Evolutionary conservation across 2,113 vertebrate species (phyloP), one percentile per base, ranked within the genome.

Genomic region (Protobothrops flavoviridis): DNA sequence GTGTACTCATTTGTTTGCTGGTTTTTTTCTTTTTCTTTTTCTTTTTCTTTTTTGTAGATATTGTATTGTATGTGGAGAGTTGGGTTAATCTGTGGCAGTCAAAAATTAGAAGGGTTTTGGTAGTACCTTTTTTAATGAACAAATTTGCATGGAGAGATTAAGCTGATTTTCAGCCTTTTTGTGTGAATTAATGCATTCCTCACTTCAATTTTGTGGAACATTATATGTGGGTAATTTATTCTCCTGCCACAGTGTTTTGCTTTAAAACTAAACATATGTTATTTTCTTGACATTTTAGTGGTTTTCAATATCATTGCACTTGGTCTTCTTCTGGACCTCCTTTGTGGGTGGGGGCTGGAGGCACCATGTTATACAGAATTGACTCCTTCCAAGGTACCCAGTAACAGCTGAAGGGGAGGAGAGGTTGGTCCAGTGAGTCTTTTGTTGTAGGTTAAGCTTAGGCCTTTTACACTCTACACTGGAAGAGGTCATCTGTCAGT

Each of bases 221-320:
- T 50, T 17, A 2, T 69, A 9, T 94, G 91, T 92, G 85, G 64
- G 92, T 94, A 85, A 95, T 97, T 96, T 96, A 94, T 96, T 94
- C 94, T 97, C 92, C 93, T 61, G 90, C 92, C 90, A 94, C 88
- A 90, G 96, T 95, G 91, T 93, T 94, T 92, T 93, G 94, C 90
- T 95, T 94, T 95, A 52, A 93, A 52, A 69, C 1, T 29, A 48
- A n/a, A 24, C 26, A 52, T 74, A 17, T 17, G 5, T 29, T 33
- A 11, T 74, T 15, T 74, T 12, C 29, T 69, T 69, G 64, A 69
- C 29, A 33, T 69, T 69, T 69, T n/a, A 69, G 64, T 69, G 29
- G 64, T n/a, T 69, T 29, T 74, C 29, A 33, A 74, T 74, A 17
- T 74, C n/a, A 33, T 29, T 33, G 64, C 1, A 12, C 64, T 33